Conservation (phyloP, 1,140 invertebrate species). For the Chrysoperla carnea region DNA sequence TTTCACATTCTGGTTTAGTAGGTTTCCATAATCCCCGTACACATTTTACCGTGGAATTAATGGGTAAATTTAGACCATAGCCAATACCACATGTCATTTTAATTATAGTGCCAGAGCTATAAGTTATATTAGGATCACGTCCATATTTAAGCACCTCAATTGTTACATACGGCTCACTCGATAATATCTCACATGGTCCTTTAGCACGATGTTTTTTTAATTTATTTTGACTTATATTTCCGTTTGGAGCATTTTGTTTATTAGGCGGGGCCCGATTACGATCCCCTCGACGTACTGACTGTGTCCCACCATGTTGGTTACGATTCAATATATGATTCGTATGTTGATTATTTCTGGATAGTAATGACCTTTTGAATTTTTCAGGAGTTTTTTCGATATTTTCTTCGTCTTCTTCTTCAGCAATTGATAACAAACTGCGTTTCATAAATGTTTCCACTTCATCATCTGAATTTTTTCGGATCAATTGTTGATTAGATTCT, state of each 20-base stretch:
- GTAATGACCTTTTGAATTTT: conserved; percentile 11
- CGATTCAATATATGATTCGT: conserved; percentile 8
- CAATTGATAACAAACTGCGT: too few species aligned
- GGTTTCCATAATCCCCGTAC: conserved; percentile 66
- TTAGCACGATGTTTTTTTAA: conserved; percentile 10
- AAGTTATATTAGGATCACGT: conserved; percentile 34
- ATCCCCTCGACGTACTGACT: conserved; percentile 9
- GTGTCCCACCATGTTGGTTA: conserved; percentile 9
- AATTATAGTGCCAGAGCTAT: conserved; percentile 46
- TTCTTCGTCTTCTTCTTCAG: conserved; percentile 1
- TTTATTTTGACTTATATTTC: conserved; percentile 8
- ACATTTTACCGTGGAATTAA: conserved; percentile 59
- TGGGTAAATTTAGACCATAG: conserved; percentile 50
- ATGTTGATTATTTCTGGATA: conserved; percentile 3
- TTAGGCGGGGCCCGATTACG: conserved; percentile 11
- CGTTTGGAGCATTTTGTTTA: conserved; percentile 7
- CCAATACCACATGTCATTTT: conserved; percentile 54
- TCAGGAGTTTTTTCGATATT: conserved; percentile 14
- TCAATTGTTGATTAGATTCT: too few species aligned
- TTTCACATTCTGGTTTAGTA: conserved; percentile 52
- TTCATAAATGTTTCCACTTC: too few species aligned
- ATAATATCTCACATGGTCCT: conserved; percentile 33
- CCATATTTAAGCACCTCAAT: conserved; percentile 44
- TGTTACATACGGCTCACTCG: conserved; percentile 41
- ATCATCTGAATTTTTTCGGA: too few species aligned